Evolutionary conservation across 2,888 invertebrate genomes (phyloP), one percentile per base, ranked within the genome.

Genomic region (Thera britannica): DNA sequence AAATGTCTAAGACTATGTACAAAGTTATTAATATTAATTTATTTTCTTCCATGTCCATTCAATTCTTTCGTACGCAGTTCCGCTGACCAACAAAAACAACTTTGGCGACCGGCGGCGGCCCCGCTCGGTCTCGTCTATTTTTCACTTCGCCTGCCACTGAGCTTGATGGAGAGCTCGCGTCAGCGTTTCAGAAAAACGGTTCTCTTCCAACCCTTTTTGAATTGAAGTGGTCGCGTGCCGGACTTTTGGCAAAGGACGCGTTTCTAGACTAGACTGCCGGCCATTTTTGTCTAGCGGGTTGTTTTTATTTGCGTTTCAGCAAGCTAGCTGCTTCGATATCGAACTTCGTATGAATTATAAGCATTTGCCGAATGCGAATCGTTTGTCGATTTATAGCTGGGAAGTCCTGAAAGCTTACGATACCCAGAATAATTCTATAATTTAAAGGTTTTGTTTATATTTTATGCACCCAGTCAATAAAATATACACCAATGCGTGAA

Each of bases 81-180:
- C 54, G 86, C 87, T 88, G 88, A 88, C 87, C 85, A 83, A 83
- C 85, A 87, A 87, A 88, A 86, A 84, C 83, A 76, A 74, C 71
- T 75, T 74, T 68, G 68, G 73, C 70, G 71, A 65, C 68, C 65
- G 67, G 54, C 60, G 59, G 8, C 60, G 58, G 57, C 44, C 35
- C 56, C 38, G 55, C 12, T 7, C 52, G 12, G 3, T 54, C 48
- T 62, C 68, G 55, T 59, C 65, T 79, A 79, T 77, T 82, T 77
- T 73, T 70, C 68, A 65, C 46, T 12, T 69, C 70, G 71, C 23
- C 79, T 83, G 86, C 80, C 77, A 79, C 75, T 87, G 88, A 87
- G 79, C 75, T 81, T 88, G 89, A 89, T 84, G 68, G 87, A 89
- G 87, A 67, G 70, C 77, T 72, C 72, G 68, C 77, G 74, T 77